Conservation (phyloP, 2,888 invertebrate genomes). For the Allacma fusca region DNA sequence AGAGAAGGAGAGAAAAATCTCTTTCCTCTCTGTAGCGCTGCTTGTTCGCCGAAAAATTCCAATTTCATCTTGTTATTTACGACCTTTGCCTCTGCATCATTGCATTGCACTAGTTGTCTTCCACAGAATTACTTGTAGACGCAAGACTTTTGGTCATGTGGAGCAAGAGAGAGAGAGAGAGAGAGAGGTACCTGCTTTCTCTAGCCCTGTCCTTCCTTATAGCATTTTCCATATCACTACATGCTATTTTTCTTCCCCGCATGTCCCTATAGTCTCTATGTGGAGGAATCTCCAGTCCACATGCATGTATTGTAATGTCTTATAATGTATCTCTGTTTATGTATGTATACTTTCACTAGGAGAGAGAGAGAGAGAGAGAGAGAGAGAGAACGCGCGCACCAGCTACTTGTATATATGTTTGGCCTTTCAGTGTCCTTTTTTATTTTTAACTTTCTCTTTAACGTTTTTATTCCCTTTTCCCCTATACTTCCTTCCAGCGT, state of each 20-base stretch:
- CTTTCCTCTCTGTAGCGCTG: conserved; percentile 20
- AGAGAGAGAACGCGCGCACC: too few relatives aligned
- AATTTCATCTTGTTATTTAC: conserved; percentile 55
- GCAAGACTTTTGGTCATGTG: neutral
- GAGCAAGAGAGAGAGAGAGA: too few relatives aligned
- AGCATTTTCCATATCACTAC: too few relatives aligned
- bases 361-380: too few relatives aligned
- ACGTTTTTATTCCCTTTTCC: neutral
- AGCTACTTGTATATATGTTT: neutral
- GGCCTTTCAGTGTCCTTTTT: neutral
- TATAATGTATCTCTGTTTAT: too few relatives aligned
- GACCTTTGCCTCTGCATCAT: conserved; percentile 48
- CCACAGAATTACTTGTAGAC: conserved; percentile 31
- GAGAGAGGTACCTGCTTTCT: too few relatives aligned
- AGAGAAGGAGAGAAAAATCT: conserved; percentile 38
- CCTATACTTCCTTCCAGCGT: neutral
- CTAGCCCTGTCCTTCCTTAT: too few relatives aligned
- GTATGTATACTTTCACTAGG: too few relatives aligned
- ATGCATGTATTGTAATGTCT: too few relatives aligned
- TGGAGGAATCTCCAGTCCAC: too few relatives aligned
- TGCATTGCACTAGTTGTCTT: conserved; percentile 43
- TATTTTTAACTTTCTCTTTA: neutral
- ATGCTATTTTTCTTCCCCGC: too few relatives aligned
- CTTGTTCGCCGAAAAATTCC: conserved; percentile 49
- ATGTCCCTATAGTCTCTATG: too few relatives aligned